These are phyloP conservation scores for Orthonyx spaldingii DNA, from an alignment of 2,113 vertebrate species.

Conservation along the genomic window DNA sequence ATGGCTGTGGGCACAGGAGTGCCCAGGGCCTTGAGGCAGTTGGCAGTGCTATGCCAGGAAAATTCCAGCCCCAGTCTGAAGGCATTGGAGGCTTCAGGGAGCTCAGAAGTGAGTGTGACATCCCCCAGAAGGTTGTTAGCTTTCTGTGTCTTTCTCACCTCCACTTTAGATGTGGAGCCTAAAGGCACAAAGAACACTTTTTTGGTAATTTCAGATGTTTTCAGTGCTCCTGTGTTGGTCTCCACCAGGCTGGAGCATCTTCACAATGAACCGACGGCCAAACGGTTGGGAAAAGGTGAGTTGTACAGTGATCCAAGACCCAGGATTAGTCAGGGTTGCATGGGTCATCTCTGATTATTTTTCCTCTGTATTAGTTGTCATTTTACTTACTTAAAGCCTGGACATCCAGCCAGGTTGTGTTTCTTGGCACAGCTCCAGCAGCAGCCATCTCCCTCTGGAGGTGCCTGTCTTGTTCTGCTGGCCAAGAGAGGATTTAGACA, in stretches of 20 bases:
- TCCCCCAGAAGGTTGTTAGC: not conserved
- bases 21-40: not conserved
- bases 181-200: not conserved
- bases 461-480: not conserved
- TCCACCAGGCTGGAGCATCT: not conserved
- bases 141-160: not conserved
- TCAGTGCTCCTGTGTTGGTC: not conserved
- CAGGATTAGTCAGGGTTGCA: not conserved
- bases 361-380: not conserved
- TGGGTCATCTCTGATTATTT: not conserved
- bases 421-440: not conserved
- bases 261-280: not conserved
- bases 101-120: not conserved
- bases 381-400: not conserved
- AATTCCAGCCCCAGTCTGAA: not conserved
- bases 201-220: not conserved
- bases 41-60: not conserved
- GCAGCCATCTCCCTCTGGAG: not conserved
- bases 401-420: not conserved
- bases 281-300: not conserved
- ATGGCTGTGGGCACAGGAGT: not conserved
- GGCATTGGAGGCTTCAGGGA: not conserved
- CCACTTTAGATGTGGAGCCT: not conserved
- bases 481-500: not conserved
- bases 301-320: not conserved